Conservation (phyloP, 2,888 invertebrate species). For the Lysandra bellargus region DNA sequence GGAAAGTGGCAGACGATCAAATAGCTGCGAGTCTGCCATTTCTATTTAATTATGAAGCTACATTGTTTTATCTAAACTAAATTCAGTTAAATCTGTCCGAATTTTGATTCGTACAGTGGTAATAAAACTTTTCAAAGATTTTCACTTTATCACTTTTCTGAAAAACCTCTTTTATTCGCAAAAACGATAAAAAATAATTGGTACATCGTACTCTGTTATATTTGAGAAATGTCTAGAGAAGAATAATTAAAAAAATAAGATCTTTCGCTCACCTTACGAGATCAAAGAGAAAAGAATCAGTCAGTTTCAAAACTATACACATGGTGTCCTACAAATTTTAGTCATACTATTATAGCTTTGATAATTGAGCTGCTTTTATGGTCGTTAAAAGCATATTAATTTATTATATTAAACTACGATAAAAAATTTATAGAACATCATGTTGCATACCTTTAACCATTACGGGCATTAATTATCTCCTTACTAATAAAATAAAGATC, state of each 20-base stretch:
- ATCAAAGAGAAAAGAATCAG: conserved; percentile 24
- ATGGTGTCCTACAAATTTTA: conserved; percentile 7
- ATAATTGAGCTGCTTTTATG: not conserved
- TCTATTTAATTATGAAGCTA: not conserved
- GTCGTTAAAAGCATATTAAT: not conserved
- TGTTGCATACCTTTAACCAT: conserved; percentile 3
- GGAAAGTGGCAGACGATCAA: not conserved
- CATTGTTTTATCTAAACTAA: not conserved
- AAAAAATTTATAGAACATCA: conserved; percentile 15
- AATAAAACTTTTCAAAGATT: not conserved
- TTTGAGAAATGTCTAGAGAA: conserved; percentile 10
- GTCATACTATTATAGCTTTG: not conserved
- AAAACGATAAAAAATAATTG: conserved; percentile 18
- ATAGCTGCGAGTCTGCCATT: not conserved
- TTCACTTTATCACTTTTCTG: not conserved
- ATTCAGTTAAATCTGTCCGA: not conserved
- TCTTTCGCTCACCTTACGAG: conserved; percentile 8
- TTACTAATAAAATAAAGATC: not conserved
- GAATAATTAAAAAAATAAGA: conserved; percentile 26
- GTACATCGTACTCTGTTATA: conserved; percentile 23
- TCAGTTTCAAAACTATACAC: conserved; percentile 14
- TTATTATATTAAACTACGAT: not conserved
- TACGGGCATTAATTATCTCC: not conserved
- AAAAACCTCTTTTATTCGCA: conserved; percentile 17
- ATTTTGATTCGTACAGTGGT: not conserved